Percentiles rank a stretch among this genome's conserved stretches.
These are phyloP conservation scores for Philotrypesis tridentata DNA, from an alignment of 1,140 invertebrate genomes.

Conservation along the genomic window DNA sequence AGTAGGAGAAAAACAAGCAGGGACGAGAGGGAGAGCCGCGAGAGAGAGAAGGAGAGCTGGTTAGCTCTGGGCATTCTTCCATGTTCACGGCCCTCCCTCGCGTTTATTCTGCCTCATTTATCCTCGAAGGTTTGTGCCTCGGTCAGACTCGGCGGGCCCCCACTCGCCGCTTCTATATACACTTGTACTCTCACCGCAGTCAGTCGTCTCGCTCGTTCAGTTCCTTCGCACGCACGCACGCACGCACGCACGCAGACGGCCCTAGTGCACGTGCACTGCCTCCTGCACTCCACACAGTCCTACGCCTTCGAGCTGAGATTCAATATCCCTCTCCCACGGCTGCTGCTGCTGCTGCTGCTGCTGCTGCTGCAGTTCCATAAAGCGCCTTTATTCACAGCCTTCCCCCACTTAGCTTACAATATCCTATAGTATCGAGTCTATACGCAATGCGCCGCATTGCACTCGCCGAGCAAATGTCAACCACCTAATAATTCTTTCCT, in stretches of 20 bases:
- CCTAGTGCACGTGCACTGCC: too few species aligned
- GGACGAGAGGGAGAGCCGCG: neutral
- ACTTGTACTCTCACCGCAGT: neutral
- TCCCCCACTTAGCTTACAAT: neutral
- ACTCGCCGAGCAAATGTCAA: too few species aligned
- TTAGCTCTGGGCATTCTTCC: constrained; percentile 68
- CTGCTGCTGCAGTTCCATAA: neutral
- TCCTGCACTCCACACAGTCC: too few species aligned
- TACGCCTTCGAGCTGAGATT: constrained; percentile 22
- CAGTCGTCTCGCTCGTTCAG: neutral
- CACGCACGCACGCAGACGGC: too few species aligned
- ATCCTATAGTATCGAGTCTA: too few species aligned
- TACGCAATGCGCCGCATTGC: too few species aligned
- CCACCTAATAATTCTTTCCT: too few species aligned
- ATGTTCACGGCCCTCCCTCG: constrained; percentile 64
- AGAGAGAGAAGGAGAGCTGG: constrained; percentile 45
- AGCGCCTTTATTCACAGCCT: constrained; percentile 23
- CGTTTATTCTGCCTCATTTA: constrained; percentile 71
- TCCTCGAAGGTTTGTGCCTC: constrained; percentile 49
- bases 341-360: constrained; percentile 37
- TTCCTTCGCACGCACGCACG: too few species aligned
- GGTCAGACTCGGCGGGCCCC: constrained; percentile 41
- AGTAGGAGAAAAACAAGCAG: constrained; percentile 32
- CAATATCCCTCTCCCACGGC: constrained; percentile 12
- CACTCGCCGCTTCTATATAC: constrained; percentile 32